Evolutionary conservation across 1,140 invertebrate genomes (phyloP).

Genomic region (Drosophila santomea): DNA sequence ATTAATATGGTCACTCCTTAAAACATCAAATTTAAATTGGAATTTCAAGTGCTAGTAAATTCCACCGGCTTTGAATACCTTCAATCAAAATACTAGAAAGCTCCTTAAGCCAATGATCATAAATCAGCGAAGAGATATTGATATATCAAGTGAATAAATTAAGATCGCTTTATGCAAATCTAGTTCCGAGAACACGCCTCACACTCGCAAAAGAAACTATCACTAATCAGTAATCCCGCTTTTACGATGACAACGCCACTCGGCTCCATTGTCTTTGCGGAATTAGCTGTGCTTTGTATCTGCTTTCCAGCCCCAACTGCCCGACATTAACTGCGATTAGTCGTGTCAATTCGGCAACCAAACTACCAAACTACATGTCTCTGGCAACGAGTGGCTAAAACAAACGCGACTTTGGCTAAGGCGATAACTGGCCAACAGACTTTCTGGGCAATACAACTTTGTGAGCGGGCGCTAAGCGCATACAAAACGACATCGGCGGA

Average conservation of each 20-base stretch:
- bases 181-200: slow-evolving; percentile 63
- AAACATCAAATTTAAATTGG: background rate
- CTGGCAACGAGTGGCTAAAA: slow-evolving; percentile 25
- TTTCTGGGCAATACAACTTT: slow-evolving; percentile 33
- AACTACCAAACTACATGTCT: slow-evolving; percentile 33
- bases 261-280: slow-evolving; percentile 13
- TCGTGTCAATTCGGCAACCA: slow-evolving; percentile 37
- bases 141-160: slow-evolving; percentile 28
- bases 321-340: slow-evolving; percentile 64
- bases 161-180: slow-evolving; percentile 40
- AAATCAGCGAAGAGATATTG: slow-evolving; percentile 20
- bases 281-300: slow-evolving; percentile 51
- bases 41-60: background rate
- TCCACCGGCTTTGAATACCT: background rate
- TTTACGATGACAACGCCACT: slow-evolving; percentile 41
- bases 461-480: slow-evolving; percentile 53
- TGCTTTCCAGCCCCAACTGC: slow-evolving; percentile 43
- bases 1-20: background rate
- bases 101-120: background rate
- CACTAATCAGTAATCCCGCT: slow-evolving; percentile 4
- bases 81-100: slow-evolving; percentile 29
- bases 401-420: slow-evolving; percentile 20
- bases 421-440: slow-evolving; percentile 62
- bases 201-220: slow-evolving; percentile 34
- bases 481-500: slow-evolving; percentile 52